These are phyloP conservation scores for Hydrolagus affinis DNA, from an alignment of 2,113 vertebrate species.

Conservation along the genomic window DNA sequence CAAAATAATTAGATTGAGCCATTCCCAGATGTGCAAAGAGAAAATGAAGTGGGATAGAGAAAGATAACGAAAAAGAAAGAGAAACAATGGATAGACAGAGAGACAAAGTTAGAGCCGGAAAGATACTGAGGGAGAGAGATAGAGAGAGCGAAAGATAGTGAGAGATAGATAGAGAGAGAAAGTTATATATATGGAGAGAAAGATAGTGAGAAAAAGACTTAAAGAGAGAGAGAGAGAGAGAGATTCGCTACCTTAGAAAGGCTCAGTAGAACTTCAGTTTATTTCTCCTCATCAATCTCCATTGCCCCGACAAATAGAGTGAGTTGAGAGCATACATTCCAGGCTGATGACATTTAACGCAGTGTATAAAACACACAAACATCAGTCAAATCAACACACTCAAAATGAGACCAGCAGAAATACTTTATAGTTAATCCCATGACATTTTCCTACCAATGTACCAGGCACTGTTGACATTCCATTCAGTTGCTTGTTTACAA, in stretches of 20 bases:
- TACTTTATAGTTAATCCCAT: neutral
- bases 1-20: too few relatives aligned
- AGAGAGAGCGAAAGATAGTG: too few relatives aligned
- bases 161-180: too few relatives aligned
- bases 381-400: neutral
- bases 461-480: neutral
- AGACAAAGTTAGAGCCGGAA: too few relatives aligned
- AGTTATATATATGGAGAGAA: too few relatives aligned
- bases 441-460: neutral
- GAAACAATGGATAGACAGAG: too few relatives aligned
- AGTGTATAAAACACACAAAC: neutral
- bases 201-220: neutral
- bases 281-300: neutral
- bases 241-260: neutral
- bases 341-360: neutral
- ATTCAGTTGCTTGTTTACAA: neutral
- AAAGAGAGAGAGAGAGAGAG: neutral
- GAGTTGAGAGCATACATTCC: neutral
- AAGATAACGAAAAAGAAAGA: too few relatives aligned
- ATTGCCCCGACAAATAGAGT: too few relatives aligned
- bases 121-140: too few relatives aligned
- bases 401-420: neutral
- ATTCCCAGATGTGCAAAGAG: too few relatives aligned
- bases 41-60: too few relatives aligned
- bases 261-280: neutral